Percentiles rank a stretch among this genome's conserved stretches.
Conservation (phyloP, 2,888 invertebrate genomes). For the Pilophorus perplexus region DNA sequence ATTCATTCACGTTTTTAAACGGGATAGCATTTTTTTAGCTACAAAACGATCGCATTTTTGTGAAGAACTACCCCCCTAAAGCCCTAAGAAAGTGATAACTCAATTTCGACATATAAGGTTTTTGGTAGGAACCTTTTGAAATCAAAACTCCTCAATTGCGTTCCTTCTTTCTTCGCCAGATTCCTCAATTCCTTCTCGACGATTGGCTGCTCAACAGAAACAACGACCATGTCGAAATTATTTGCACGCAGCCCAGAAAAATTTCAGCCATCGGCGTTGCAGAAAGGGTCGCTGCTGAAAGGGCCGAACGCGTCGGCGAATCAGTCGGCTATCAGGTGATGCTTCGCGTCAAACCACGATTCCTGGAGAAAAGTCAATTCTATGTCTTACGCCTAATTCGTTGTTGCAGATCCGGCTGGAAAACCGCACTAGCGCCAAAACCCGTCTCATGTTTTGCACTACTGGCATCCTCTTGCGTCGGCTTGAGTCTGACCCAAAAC, state of each 20-base stretch:
- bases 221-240: constrained; percentile 69
- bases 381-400: too few relatives aligned
- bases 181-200: constrained; percentile 92
- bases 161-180: too few relatives aligned
- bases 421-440: constrained; percentile 71
- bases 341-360: too few relatives aligned
- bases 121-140: too few relatives aligned
- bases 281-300: constrained; percentile 84
- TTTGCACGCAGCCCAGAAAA: constrained; percentile 89
- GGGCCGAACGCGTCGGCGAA: constrained; percentile 73
- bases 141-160: too few relatives aligned
- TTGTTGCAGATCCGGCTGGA: constrained; percentile 70
- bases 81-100: too few relatives aligned
- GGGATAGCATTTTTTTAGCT: too few relatives aligned
- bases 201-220: constrained; percentile 69
- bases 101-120: too few relatives aligned
- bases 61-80: too few relatives aligned
- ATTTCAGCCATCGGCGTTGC: constrained; percentile 91
- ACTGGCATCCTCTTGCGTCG: constrained; percentile 85
- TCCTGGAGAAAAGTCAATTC: too few relatives aligned
- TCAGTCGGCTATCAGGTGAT: constrained; percentile 71
- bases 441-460: constrained; percentile 87
- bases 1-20: too few relatives aligned
- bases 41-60: too few relatives aligned
- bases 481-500: constrained; percentile 72